Evolutionary conservation across 2,113 vertebrate genomes (phyloP).

Genomic region (Podarcis muralis): DNA sequence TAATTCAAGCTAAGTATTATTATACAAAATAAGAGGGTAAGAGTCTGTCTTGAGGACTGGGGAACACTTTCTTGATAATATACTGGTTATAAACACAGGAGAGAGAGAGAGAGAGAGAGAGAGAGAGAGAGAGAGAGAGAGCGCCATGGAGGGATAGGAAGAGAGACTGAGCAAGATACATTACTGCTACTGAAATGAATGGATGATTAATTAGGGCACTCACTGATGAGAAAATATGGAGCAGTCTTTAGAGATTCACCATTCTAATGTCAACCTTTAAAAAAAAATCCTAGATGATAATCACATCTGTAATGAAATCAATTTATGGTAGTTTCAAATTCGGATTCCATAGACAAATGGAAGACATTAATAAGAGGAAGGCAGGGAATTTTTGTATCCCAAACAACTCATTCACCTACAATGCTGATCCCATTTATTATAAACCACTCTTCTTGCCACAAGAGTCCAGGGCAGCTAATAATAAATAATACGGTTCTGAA

Average conservation of each 20-base stretch:
- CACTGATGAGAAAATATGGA: constrained; percentile 23
- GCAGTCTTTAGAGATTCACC: constrained; percentile 13
- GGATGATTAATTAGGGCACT: constrained; percentile 28
- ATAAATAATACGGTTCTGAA: too few species aligned
- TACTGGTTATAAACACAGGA: neutral
- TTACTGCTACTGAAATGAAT: neutral
- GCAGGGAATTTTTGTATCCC: neutral
- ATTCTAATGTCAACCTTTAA: constrained; percentile 29
- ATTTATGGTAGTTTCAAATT: constrained; percentile 24
- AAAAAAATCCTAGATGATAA: constrained; percentile 5
- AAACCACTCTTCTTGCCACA: too few species aligned
- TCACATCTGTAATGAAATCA: constrained; percentile 7
- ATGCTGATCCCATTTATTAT: too few species aligned
- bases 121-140: too few species aligned
- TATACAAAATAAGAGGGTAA: constrained; percentile 12
- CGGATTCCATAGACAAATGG: neutral
- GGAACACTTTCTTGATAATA: neutral
- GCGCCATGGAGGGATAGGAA: neutral
- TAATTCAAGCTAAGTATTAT: neutral
- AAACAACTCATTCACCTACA: neutral
- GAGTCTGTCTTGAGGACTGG: neutral
- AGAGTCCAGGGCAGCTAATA: too few species aligned
- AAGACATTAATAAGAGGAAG: neutral
- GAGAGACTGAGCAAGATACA: neutral
- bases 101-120: neutral